Conservation (phyloP, 53 echinoderm and acorn worm species). For the Patiria pectinifera region DNA sequence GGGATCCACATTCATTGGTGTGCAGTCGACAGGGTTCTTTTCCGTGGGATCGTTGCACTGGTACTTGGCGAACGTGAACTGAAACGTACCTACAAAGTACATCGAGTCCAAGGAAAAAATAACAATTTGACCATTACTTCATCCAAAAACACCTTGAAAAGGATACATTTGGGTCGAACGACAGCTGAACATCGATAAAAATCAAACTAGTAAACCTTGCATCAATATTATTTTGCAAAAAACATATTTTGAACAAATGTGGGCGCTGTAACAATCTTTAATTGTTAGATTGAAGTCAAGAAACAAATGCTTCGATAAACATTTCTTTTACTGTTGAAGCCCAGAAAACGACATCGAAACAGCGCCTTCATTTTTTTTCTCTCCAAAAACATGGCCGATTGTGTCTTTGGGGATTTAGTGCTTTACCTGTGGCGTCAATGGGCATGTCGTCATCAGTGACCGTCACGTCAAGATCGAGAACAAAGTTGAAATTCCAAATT, state of each 20-base stretch:
- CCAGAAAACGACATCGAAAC: too few relatives aligned
- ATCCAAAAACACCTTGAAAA: background rate
- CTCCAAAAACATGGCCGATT: background rate
- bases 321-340: too few relatives aligned
- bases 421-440: constrained; percentile 80
- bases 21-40: constrained; percentile 56
- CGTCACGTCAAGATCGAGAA: constrained; percentile 68
- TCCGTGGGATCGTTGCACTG: constrained; percentile 60
- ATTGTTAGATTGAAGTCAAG: too few relatives aligned
- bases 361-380: background rate
- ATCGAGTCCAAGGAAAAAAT: background rate
- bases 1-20: constrained; percentile 13
- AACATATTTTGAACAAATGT: too few relatives aligned
- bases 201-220: background rate
- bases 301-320: too few relatives aligned
- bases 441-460: constrained; percentile 66
- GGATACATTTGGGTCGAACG: background rate
- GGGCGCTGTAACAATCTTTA: too few relatives aligned
- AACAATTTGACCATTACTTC: too few relatives aligned
- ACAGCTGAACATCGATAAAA: background rate
- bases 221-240: background rate
- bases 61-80: constrained; percentile 66
- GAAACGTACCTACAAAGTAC: constrained; percentile 62
- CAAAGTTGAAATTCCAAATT: constrained; percentile 72
- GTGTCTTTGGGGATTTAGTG: background rate